These are phyloP conservation scores for Odontocerum albicorne DNA, from an alignment of 2,888 invertebrate genomes.

Conservation along the genomic window DNA sequence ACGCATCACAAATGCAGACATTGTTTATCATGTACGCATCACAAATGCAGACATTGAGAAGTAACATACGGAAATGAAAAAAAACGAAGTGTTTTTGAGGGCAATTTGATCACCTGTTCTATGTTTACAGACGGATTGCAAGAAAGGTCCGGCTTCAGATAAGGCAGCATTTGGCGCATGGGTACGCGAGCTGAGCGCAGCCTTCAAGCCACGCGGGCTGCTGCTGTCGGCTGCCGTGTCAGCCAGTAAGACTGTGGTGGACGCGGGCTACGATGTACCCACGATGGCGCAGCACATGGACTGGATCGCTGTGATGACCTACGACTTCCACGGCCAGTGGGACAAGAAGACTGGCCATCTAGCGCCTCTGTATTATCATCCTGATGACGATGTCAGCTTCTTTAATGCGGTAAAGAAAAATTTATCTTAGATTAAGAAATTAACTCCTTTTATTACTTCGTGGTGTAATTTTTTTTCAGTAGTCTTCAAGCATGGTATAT, in stretches of 20 bases:
- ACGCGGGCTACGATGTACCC: slow-evolving; percentile 82
- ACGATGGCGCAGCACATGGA: slow-evolving; percentile 74
- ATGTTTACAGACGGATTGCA: slow-evolving; percentile 73
- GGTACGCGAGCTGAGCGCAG: slow-evolving; percentile 70
- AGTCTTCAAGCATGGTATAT: too few relatives aligned
- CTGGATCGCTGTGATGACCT: slow-evolving; percentile 92
- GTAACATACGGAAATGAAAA: background rate
- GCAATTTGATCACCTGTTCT: background rate
- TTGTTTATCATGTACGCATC: too few relatives aligned
- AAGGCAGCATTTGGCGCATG: slow-evolving; percentile 77
- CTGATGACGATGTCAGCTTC: slow-evolving; percentile 77
- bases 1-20: too few relatives aligned
- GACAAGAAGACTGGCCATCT: slow-evolving; percentile 90
- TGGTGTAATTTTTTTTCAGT: too few relatives aligned
- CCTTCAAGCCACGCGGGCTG: slow-evolving; percentile 66
- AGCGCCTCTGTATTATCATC: slow-evolving; percentile 80
- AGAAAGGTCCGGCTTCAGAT: slow-evolving; percentile 80
- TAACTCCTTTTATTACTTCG: too few relatives aligned
- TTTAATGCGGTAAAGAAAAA: slow-evolving; percentile 80
- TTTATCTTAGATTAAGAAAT: too few relatives aligned
- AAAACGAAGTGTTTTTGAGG: too few relatives aligned
- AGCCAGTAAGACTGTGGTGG: slow-evolving; percentile 85
- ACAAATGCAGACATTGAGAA: too few relatives aligned
- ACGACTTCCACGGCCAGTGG: slow-evolving; percentile 92
- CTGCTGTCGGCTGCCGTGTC: slow-evolving; percentile 84